These are phyloP conservation scores for Hipparchia sbordonii DNA, from an alignment of 2,888 invertebrate species.

Conservation along the genomic window DNA sequence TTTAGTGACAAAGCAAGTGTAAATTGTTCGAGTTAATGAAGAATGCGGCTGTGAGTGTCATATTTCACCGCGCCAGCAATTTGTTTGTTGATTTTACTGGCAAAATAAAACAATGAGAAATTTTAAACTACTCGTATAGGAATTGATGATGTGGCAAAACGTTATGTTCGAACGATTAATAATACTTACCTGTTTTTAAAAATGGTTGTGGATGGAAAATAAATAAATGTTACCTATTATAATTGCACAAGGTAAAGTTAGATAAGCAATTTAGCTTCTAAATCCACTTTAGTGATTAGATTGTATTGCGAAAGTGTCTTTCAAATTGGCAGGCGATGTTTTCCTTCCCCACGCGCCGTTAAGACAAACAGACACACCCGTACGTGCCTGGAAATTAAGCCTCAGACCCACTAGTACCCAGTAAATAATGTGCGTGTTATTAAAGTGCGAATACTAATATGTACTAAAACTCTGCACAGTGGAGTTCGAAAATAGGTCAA, in stretches of 20 bases:
- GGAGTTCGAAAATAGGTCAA: not conserved
- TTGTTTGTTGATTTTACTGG: slow-evolving; percentile 7
- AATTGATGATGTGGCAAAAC: slow-evolving; percentile 5
- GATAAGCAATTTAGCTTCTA: not conserved
- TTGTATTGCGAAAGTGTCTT: not conserved
- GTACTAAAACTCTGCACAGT: not conserved
- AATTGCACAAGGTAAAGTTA: not conserved
- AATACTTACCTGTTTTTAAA: not conserved
- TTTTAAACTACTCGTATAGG: not conserved
- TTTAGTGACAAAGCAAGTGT: slow-evolving; percentile 31
- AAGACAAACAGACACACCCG: too few relatives aligned
- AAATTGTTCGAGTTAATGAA: slow-evolving; percentile 21
- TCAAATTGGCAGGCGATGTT: not conserved
- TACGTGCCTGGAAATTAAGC: too few relatives aligned
- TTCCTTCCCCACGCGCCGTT: too few relatives aligned
- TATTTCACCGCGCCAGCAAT: slow-evolving; percentile 17
- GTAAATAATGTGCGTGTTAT: not conserved
- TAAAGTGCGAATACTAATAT: not conserved
- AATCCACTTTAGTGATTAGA: not conserved
- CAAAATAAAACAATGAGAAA: slow-evolving; percentile 6
- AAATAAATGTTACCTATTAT: not conserved
- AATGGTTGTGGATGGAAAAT: not conserved
- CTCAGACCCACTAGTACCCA: not conserved
- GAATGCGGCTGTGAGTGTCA: slow-evolving; percentile 18
- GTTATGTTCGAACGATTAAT: not conserved